phyloP scores from a whole-genome alignment of 2,113 vertebrate genomes.

The Hippocampus comes region DNA sequence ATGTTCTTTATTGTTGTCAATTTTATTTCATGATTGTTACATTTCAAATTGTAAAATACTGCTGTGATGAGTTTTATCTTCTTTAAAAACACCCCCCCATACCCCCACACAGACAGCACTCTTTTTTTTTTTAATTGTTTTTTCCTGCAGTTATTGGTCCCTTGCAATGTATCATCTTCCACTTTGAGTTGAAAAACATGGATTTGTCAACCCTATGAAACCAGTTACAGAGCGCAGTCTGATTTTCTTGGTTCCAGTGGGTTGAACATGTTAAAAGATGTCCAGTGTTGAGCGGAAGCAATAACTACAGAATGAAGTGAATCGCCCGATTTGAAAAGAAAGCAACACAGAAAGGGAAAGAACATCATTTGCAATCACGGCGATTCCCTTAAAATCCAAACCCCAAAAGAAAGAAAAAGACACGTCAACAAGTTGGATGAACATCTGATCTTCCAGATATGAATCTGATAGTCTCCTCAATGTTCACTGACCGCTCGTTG shows the following conservation, averaged over 20 bases:
- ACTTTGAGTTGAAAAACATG: conserved; percentile 50
- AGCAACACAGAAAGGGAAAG: background rate
- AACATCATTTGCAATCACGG: background rate
- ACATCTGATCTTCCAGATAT: conserved; percentile 11
- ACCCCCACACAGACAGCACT: conserved; percentile 15
- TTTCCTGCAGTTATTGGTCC: conserved; percentile 50
- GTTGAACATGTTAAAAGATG: conserved; percentile 3
- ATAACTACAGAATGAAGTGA: background rate
- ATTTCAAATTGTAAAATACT: conserved; percentile 44
- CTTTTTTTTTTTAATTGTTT: conserved; percentile 14
- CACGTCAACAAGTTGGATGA: conserved; percentile 1
- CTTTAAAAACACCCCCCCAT: conserved; percentile 34
- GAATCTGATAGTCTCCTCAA: background rate
- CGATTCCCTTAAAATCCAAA: background rate
- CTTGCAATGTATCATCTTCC: conserved; percentile 47
- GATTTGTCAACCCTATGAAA: conserved; percentile 64
- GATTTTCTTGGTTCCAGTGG: conserved; percentile 6
- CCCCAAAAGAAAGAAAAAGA: background rate
- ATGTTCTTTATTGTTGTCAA: conserved; percentile 48
- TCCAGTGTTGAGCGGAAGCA: conserved; percentile 26
- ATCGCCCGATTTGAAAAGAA: background rate
- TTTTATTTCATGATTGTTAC: conserved; percentile 61
- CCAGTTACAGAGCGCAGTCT: conserved; percentile 16
- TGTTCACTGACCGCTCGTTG: conserved; percentile 45
- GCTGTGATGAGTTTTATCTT: conserved; percentile 40